Evolutionary conservation across 2,113 vertebrate species (phyloP).

Genomic region (Synodontis membranacea): DNA sequence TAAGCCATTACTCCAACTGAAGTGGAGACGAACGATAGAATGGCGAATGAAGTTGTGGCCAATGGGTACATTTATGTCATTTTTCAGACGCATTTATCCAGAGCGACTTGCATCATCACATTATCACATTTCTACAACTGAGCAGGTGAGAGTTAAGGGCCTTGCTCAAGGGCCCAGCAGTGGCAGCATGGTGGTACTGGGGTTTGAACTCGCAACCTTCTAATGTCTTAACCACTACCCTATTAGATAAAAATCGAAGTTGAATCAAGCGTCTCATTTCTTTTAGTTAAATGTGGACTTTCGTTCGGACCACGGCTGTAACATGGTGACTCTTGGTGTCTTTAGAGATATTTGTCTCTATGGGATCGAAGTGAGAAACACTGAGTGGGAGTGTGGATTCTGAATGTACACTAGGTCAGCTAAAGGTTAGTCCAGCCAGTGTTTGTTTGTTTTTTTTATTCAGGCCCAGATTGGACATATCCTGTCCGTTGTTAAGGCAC

Average conservation of each 20-base stretch:
- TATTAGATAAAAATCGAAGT: not conserved
- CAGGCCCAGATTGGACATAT: not conserved
- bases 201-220: too few relatives aligned
- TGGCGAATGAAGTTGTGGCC: not conserved
- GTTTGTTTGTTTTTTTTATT: not conserved
- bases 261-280: not conserved
- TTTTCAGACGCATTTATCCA: too few relatives aligned
- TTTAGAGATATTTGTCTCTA: not conserved
- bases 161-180: too few relatives aligned
- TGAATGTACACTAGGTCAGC: not conserved
- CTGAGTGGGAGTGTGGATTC: not conserved
- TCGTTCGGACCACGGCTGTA: too few relatives aligned
- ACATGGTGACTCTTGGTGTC: not conserved
- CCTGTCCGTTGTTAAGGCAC: not conserved
- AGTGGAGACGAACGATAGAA: not conserved
- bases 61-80: too few relatives aligned
- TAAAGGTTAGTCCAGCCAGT: not conserved
- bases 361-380: not conserved
- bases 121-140: too few relatives aligned
- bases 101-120: too few relatives aligned
- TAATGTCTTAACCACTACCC: too few relatives aligned
- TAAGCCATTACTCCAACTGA: not conserved
- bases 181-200: too few relatives aligned
- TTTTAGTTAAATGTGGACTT: not conserved
- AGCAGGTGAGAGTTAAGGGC: too few relatives aligned